phyloP scores from a whole-genome alignment of 2,113 vertebrate genomes.

The Plecotus auritus region DNA sequence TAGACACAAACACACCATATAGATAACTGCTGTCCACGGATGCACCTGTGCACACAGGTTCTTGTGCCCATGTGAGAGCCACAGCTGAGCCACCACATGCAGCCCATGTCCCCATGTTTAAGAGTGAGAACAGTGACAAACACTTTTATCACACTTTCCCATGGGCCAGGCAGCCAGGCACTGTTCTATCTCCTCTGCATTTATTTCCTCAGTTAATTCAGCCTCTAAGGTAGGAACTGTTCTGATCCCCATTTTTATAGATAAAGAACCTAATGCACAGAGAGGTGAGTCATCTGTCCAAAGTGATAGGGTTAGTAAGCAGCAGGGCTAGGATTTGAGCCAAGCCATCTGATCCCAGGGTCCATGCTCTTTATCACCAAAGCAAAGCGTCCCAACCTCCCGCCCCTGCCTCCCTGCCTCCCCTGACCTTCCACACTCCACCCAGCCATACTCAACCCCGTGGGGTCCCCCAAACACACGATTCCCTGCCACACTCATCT shows the following conservation, averaged over 20 bases:
- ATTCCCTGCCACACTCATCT: not conserved
- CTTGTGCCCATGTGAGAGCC: accelerated
- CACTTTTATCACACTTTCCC: not conserved
- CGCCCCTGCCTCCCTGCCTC: not conserved
- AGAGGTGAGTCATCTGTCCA: not conserved
- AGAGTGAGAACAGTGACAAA: not conserved
- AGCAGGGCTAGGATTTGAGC: not conserved
- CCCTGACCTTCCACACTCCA: not conserved
- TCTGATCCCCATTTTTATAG: not conserved
- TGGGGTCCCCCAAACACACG: not conserved
- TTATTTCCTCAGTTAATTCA: not conserved
- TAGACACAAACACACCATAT: not conserved
- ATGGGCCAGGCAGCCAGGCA: not conserved
- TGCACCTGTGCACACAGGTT: accelerated
- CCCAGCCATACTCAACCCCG: not conserved
- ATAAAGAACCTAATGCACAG: not conserved
- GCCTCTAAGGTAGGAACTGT: not conserved
- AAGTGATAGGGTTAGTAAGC: not conserved
- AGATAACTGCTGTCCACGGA: not conserved
- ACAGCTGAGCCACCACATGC: not conserved
- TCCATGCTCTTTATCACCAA: not conserved
- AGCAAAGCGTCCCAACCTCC: not conserved
- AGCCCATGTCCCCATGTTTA: accelerated
- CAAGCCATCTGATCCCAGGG: not conserved
- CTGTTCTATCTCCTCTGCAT: not conserved